Percentiles rank a stretch among this genome's conserved stretches.
Evolutionary conservation across 2,888 invertebrate genomes (phyloP).

Genomic region (Arge pagana): DNA sequence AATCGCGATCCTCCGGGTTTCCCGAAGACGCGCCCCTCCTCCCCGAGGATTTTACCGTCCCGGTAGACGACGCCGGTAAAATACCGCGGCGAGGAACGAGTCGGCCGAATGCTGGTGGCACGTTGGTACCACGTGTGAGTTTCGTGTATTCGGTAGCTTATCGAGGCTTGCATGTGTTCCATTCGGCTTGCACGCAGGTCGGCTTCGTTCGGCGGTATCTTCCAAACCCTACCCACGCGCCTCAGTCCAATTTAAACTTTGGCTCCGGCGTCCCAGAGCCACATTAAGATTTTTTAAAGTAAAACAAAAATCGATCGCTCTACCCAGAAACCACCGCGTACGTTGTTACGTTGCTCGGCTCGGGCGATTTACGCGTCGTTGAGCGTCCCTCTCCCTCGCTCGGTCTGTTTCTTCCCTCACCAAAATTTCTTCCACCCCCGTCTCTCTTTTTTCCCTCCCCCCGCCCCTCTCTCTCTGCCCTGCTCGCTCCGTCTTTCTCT

Average conservation of each 20-base stretch:
- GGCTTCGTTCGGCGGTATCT: constrained; percentile 28
- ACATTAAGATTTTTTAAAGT: constrained; percentile 57
- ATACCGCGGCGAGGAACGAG: not conserved
- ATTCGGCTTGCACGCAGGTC: constrained; percentile 54
- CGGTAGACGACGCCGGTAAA: too few relatives aligned
- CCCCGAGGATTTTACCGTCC: too few relatives aligned
- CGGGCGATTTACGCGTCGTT: constrained; percentile 16
- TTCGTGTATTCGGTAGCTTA: constrained; percentile 50
- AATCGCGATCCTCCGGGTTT: too few relatives aligned
- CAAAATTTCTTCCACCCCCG: not conserved
- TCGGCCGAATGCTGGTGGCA: not conserved
- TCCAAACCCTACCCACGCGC: constrained; percentile 31
- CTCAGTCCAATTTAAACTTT: constrained; percentile 54
- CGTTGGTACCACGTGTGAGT: constrained; percentile 40
- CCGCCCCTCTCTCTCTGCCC: too few relatives aligned
- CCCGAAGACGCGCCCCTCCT: too few relatives aligned
- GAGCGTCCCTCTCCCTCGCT: constrained; percentile 36
- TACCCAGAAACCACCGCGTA: not conserved
- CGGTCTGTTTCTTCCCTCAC: constrained; percentile 32
- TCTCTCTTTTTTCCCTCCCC: not conserved
- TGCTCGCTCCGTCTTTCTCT: too few relatives aligned
- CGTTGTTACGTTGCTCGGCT: constrained; percentile 27
- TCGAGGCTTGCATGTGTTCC: constrained; percentile 56
- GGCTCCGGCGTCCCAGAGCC: constrained; percentile 42
- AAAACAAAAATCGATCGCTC: constrained; percentile 44